Evolutionary conservation across 2,113 vertebrate species (phyloP).

Genomic region (Rallus limicola): DNA sequence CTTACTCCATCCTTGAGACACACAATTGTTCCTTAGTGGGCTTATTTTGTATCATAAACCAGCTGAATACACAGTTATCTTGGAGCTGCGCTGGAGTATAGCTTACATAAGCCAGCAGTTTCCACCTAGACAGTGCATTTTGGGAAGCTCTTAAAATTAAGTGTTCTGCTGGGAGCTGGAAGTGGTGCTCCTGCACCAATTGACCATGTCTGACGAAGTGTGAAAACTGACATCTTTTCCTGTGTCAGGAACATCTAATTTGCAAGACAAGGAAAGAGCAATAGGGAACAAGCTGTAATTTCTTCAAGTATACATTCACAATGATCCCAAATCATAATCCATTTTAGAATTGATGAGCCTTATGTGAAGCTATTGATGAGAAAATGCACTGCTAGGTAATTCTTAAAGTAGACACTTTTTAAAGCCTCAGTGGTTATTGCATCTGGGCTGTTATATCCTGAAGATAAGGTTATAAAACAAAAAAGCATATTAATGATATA

Average conservation of each 20-base stretch:
- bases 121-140: background rate
- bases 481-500: background rate
- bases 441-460: background rate
- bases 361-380: background rate
- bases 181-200: background rate
- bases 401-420: background rate
- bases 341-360: background rate
- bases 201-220: background rate
- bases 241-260: background rate
- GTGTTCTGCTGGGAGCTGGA: background rate
- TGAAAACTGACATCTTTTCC: background rate
- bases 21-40: background rate
- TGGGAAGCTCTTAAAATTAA: background rate
- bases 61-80: background rate
- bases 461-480: background rate
- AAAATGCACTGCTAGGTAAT: background rate
- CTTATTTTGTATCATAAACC: background rate
- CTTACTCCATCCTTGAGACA: background rate
- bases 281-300: background rate
- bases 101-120: background rate
- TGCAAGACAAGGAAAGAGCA: background rate
- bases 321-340: background rate
- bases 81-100: background rate
- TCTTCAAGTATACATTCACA: background rate
- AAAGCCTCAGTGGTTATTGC: background rate